Base-by-base conservation (phyloP, 2,888 invertebrate species). In the Drosophila meridiana region DNA sequence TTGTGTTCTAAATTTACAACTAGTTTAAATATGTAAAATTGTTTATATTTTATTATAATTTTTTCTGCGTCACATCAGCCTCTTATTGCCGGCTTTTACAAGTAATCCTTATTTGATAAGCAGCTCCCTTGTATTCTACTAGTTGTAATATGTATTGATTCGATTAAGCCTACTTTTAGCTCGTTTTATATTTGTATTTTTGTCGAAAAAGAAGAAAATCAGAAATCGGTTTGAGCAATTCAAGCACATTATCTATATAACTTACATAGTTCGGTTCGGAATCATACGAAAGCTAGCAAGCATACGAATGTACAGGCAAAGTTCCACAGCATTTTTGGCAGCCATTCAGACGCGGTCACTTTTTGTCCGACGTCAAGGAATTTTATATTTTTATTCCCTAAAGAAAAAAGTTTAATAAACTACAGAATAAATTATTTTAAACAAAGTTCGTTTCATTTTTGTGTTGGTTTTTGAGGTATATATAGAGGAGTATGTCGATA, bases 311-410 rank as follows among this genome's bases (percentile, higher is more conserved):
- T 77, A 80, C 84, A 84, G 89, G 87, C 90, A 80, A 72, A 79
- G 85, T 88, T 90, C 87, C 83, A 78, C 69, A 90, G 89, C 90
- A 91, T 90, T 91, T 90, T 90, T 91, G 91, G 91, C 90, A 91
- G 91, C 90, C 91, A 91, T 90, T 91, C 86, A 85, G 82, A 82
- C 76, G 77, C 68, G 79, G 65, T 82, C 83, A 90, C 90, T 85
- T 89, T 87, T 87, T 81, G 82, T 76, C 71, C 81, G 78, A 60
- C 73, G 78, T 85, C 74, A 86, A 87, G 92, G 91, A 90, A 91
- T 91, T 91, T 91, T 91, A 85, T 83, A 89, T 87, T 92, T 91
- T 91, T 92, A 91, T 90, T 91, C 92, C 92, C 87, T 90, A 92
- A 92, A 92, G 82, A 91, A 90, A 92, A 87, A 87, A 86, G 82